A percentile compares a stretch with the other conserved stretches of the same genome.
phyloP scores from a whole-genome alignment of 2,797 vertebrate species.

The Potorous gilbertii region DNA sequence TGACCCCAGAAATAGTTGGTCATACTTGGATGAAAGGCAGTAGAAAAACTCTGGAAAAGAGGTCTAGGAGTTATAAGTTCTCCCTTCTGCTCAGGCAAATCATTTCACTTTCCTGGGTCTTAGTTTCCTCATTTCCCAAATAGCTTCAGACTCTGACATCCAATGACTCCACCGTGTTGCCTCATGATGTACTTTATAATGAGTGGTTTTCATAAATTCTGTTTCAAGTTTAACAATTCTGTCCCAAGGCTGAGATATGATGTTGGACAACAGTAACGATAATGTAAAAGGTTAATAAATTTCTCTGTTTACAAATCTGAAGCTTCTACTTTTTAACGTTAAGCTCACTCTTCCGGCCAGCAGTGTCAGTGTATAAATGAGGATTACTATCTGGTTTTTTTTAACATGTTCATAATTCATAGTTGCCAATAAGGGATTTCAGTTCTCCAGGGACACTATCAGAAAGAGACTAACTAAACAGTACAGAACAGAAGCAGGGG shows the following conservation, averaged over 20 bases:
- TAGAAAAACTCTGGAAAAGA: not conserved
- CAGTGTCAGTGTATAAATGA: conserved; percentile 73
- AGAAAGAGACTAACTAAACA: conserved; percentile 82
- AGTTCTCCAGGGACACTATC: conserved; percentile 80
- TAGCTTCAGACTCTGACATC: not conserved
- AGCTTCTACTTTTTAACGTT: conserved; percentile 52
- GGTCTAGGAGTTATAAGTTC: not conserved
- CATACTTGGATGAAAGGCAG: not conserved
- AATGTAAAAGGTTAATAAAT: conserved; percentile 24
- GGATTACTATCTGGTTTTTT: conserved; percentile 82
- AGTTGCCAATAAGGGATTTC: conserved; percentile 83
- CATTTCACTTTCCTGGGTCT: not conserved
- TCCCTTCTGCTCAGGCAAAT: not conserved
- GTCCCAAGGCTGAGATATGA: conserved; percentile 38
- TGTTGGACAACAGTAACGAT: not conserved
- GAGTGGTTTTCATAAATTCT: not conserved
- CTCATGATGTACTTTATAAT: conserved; percentile 3
- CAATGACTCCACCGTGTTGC: not conserved
- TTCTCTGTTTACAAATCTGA: conserved; percentile 38
- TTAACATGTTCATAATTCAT: conserved; percentile 83
- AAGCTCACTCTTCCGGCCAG: conserved; percentile 38
- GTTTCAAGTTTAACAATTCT: conserved; percentile 42
- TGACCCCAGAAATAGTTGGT: not conserved
- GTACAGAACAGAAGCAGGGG: conserved; percentile 72
- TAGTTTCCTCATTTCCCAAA: not conserved